Evolutionary conservation across 2,797 vertebrate genomes (phyloP).

Genomic region (Megalops cyprinoides): DNA sequence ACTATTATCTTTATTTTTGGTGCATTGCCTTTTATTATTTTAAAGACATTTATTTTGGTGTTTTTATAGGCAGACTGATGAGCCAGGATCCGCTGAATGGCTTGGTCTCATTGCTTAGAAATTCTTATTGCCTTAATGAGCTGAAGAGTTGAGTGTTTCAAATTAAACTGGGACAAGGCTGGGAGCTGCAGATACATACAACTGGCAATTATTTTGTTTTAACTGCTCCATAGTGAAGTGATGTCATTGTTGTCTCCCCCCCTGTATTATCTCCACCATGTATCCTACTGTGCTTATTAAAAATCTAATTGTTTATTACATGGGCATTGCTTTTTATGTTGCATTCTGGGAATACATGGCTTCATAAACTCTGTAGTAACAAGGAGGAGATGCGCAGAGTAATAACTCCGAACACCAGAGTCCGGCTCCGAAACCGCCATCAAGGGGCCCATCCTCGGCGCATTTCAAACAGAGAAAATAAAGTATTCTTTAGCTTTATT

Average conservation of each 20-base stretch:
- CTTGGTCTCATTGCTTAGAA: background rate
- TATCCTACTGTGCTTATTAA: slow-evolving; percentile 79
- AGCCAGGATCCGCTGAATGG: background rate
- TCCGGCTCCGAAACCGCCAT: slow-evolving; percentile 60
- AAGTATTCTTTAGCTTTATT: slow-evolving; percentile 58
- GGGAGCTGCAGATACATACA: slow-evolving; percentile 33
- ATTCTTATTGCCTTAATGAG: slow-evolving; percentile 26
- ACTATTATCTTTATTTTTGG: no score
- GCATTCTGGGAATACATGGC: slow-evolving; percentile 71
- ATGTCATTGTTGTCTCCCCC: slow-evolving; percentile 64
- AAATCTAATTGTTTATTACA: slow-evolving; percentile 85
- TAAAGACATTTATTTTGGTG: no score
- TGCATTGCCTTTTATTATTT: no score
- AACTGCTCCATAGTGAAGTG: slow-evolving; percentile 56
- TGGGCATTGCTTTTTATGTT: slow-evolving; percentile 72
- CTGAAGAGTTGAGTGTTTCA: slow-evolving; percentile 24
- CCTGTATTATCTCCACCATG: slow-evolving; percentile 70
- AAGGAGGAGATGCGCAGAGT: slow-evolving; percentile 68
- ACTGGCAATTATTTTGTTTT: slow-evolving; percentile 49
- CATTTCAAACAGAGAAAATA: slow-evolving; percentile 62
- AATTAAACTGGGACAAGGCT: slow-evolving; percentile 30
- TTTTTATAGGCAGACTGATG: background rate
- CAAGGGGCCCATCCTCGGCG: slow-evolving; percentile 53
- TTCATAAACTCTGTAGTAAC: slow-evolving; percentile 74
- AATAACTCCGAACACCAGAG: slow-evolving; percentile 67